phyloP scores from a whole-genome alignment of 2,113 vertebrate genomes.

The Lanius ludovicianus region DNA sequence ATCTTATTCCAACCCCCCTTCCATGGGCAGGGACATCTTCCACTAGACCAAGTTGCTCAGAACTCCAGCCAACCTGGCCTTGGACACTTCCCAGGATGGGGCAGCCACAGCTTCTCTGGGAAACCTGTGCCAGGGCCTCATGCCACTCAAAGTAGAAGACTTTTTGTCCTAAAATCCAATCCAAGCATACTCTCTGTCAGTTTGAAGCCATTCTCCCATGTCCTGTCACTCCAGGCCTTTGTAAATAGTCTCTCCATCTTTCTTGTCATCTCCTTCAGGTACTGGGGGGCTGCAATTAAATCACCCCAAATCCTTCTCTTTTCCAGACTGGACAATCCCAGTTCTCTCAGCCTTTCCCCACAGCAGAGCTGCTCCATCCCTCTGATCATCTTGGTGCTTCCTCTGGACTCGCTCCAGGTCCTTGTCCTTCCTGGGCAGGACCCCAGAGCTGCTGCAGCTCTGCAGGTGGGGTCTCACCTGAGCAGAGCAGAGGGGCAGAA shows the following conservation, averaged over 20 bases:
- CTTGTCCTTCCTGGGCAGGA: not conserved
- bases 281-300: not conserved
- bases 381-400: not conserved
- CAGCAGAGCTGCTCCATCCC: not conserved
- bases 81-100: not conserved
- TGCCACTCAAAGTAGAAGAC: too few species aligned
- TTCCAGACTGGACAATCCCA: not conserved
- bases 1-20: not conserved
- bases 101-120: not conserved
- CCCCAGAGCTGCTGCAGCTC: not conserved
- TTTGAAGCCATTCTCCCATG: not conserved
- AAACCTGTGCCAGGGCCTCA: not conserved
- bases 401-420: not conserved
- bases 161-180: not conserved
- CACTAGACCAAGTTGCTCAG: fast-evolving
- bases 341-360: not conserved
- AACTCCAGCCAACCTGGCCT: not conserved
- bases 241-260: not conserved
- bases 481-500: not conserved
- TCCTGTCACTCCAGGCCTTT: too few species aligned
- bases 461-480: not conserved
- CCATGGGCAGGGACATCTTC: not conserved
- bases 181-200: not conserved
- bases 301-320: not conserved
- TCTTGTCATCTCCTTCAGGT: not conserved